A percentile compares a stretch with the other conserved stretches of the same genome.
Conservation (phyloP, 2,797 vertebrate genomes). For the Luscinia luscinia region DNA sequence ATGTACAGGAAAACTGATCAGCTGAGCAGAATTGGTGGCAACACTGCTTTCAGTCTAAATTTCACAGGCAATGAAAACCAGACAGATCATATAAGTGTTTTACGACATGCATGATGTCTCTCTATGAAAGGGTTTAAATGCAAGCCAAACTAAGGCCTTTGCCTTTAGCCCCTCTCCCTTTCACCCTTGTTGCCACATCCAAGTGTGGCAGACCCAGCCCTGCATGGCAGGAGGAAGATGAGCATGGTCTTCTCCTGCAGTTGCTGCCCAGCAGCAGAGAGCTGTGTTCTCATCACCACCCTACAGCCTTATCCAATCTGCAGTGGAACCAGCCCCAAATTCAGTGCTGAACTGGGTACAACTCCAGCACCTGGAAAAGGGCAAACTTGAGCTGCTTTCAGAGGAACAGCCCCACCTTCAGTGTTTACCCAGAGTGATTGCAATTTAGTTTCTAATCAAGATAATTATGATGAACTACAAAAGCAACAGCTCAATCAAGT, state of each 20-base stretch:
- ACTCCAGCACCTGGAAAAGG: not conserved
- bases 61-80: not conserved
- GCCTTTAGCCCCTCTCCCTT: not conserved
- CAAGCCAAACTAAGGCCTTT: not conserved
- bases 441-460: not conserved
- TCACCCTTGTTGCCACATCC: not conserved
- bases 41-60: not conserved
- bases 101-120: not conserved
- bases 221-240: not conserved
- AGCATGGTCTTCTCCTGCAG: not conserved
- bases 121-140: not conserved
- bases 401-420: not conserved
- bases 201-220: not conserved
- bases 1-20: not conserved
- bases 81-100: not conserved
- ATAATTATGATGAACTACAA: not conserved
- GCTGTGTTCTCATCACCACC: not conserved
- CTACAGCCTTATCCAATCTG: too few species aligned
- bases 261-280: not conserved
- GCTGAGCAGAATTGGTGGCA: not conserved
- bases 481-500: not conserved
- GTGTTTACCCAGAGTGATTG: not conserved
- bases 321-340: not conserved
- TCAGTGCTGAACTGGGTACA: not conserved
- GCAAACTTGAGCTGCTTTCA: not conserved